A percentile compares a stretch with the other conserved stretches of the same genome.
phyloP scores from a whole-genome alignment of 2,113 vertebrate species.

The Erinaceus europaeus region DNA sequence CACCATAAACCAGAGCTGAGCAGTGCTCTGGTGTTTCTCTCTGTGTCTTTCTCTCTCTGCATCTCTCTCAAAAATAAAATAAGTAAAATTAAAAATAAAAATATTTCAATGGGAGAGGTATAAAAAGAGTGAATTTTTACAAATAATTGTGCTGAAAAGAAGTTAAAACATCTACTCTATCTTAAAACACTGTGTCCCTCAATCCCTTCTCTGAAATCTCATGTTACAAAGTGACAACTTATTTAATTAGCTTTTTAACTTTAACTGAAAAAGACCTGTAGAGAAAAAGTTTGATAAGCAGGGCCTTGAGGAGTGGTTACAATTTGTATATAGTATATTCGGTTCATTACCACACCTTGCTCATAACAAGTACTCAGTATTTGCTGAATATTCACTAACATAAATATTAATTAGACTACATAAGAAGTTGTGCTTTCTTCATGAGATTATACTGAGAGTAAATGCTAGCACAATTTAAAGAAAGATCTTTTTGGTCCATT shows the following conservation, averaged over 20 bases:
- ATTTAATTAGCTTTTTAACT: neutral
- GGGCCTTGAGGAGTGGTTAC: neutral
- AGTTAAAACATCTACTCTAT: neutral
- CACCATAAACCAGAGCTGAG: too few species aligned
- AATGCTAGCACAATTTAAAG: neutral
- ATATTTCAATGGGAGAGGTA: too few species aligned
- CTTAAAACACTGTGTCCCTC: neutral
- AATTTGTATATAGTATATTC: neutral
- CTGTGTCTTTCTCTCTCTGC: too few species aligned
- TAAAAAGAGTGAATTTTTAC: neutral
- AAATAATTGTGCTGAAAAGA: neutral
- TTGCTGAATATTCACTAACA: neutral
- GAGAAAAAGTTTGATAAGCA: neutral
- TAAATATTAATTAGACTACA: neutral
- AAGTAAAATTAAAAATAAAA: too few species aligned
- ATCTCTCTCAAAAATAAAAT: too few species aligned
- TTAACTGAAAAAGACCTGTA: neutral
- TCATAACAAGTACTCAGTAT: neutral
- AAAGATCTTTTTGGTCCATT: neutral
- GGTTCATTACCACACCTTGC: neutral
- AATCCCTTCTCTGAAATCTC: neutral
- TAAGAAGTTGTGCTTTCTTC: neutral
- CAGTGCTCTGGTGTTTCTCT: too few species aligned
- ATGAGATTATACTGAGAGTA: neutral
- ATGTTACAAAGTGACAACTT: neutral